Percentiles rank a stretch among this genome's conserved stretches.
Evolutionary conservation across 92 coral and sea anemone species (phyloP).

Genomic region (Palythoa grandiflora): DNA sequence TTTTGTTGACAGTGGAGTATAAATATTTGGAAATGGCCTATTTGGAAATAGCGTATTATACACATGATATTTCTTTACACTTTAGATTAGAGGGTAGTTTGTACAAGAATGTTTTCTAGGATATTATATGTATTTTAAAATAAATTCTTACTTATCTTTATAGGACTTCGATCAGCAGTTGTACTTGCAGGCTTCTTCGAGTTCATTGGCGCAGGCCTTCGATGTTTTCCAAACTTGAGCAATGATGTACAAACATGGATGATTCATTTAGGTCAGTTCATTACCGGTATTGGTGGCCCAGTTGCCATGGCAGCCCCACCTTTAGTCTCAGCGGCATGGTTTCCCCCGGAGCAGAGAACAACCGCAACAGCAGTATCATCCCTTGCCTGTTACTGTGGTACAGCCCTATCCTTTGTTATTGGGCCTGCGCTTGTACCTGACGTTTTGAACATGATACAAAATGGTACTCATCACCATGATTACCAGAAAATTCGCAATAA

Average conservation of each 20-base stretch:
- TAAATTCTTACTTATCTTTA: not conserved
- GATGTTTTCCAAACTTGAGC: conserved; percentile 73
- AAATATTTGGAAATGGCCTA: no score
- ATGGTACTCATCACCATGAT: conserved; percentile 15
- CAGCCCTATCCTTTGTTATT: conserved; percentile 86
- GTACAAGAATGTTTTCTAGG: no score
- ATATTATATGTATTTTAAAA: not conserved
- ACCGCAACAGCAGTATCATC: conserved; percentile 97
- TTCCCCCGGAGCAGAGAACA: conserved; percentile 96
- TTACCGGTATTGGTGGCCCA: conserved; percentile 96
- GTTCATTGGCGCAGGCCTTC: conserved; percentile 86
- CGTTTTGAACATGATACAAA: conserved; percentile 36
- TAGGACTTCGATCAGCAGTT: conserved; percentile 89
- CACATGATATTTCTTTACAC: no score
- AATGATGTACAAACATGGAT: conserved; percentile 64
- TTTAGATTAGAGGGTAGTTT: no score
- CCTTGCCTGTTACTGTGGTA: conserved; percentile 92
- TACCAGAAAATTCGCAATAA: conserved; percentile 52
- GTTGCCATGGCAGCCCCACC: conserved; percentile 99
- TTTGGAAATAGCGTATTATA: no score
- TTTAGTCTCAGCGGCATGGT: conserved; percentile 96
- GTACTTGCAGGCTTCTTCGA: conserved; percentile 83
- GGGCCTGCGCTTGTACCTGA: conserved; percentile 90
- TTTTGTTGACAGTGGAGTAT: no score
- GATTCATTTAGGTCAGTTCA: conserved; percentile 91